Percentiles rank a stretch among this genome's conserved stretches.
These are phyloP conservation scores for Oryzaephilus surinamensis DNA, from an alignment of 1,140 invertebrate genomes.

Conservation along the genomic window DNA sequence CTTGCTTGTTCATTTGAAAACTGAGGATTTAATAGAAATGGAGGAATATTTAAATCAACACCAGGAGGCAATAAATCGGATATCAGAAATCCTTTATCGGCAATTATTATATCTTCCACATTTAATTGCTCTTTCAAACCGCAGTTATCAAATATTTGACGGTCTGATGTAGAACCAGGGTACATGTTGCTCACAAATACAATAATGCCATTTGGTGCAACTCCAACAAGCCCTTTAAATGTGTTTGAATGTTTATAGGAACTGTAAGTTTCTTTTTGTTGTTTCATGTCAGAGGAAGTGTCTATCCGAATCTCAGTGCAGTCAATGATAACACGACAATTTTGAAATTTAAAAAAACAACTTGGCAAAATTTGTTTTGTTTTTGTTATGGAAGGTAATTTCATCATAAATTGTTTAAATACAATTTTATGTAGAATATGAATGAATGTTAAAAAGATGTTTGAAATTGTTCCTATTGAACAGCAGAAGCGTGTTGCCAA, in stretches of 20 bases:
- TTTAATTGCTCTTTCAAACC: constrained; percentile 7
- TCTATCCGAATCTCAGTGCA: constrained; percentile 12
- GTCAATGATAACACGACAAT: constrained; percentile 19
- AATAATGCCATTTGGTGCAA: constrained; percentile 20
- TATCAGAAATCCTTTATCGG: constrained; percentile 20
- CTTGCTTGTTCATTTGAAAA: constrained; percentile 13
- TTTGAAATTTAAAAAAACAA: constrained; percentile 16
- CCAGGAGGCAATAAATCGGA: constrained; percentile 15
- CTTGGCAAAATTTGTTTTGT: constrained; percentile 9
- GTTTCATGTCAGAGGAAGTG: constrained; percentile 7
- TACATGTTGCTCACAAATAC: constrained; percentile 17
- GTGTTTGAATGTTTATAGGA: constrained; percentile 18
- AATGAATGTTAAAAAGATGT: constrained; percentile 6
- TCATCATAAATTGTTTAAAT: no score
- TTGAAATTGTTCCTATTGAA: background rate
- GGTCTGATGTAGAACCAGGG: constrained; percentile 18
- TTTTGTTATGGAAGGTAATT: constrained; percentile 2
- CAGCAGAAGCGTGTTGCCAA: constrained; percentile 7
- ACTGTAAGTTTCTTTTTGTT: constrained; percentile 16
- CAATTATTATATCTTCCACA: constrained; percentile 15
- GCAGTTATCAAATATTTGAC: constrained; percentile 14
- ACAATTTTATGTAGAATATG: constrained; percentile 10
- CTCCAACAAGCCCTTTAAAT: constrained; percentile 14
- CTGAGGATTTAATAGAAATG: constrained; percentile 17
- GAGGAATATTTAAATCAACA: constrained; percentile 16